Conservation (phyloP, 1,140 invertebrate genomes). For the Andricus grossulariae region DNA sequence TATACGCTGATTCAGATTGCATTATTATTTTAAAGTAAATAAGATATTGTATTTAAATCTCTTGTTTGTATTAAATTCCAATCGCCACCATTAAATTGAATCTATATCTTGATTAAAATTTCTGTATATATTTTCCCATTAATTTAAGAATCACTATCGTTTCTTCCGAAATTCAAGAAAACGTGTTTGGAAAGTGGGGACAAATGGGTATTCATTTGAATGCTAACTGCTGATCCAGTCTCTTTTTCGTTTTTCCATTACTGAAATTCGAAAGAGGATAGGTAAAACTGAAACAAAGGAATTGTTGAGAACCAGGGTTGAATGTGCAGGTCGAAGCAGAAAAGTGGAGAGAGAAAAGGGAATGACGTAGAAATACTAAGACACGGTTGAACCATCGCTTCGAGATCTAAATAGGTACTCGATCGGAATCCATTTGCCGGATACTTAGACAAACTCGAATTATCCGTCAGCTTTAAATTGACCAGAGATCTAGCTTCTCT, state of each 20-base stretch:
- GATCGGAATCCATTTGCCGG: constrained; percentile 63
- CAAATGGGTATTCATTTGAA: constrained; percentile 56
- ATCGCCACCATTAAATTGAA: too few species aligned
- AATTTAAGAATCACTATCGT: background rate
- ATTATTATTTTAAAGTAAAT: too few species aligned
- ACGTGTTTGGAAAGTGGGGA: constrained; percentile 16
- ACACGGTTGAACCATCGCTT: too few species aligned
- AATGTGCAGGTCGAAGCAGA: constrained; percentile 20
- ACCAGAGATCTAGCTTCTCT: constrained; percentile 45
- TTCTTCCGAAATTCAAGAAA: background rate
- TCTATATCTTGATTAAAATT: too few species aligned
- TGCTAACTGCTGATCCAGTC: constrained; percentile 43
- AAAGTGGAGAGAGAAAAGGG: constrained; percentile 22
- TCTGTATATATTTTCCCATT: background rate
- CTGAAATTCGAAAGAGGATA: constrained; percentile 6
- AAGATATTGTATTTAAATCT: too few species aligned
- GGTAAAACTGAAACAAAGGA: constrained; percentile 28
- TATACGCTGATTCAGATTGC: too few species aligned
- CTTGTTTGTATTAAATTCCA: too few species aligned
- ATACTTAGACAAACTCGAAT: constrained; percentile 58
- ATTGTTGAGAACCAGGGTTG: constrained; percentile 5
- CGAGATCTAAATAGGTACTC: constrained; percentile 45
- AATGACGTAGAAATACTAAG: constrained; percentile 29
- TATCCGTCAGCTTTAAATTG: constrained; percentile 60
- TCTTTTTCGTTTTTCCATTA: constrained; percentile 41